Base-by-base conservation (phyloP, 2,888 invertebrate genomes). In the Idaea dimidiata region DNA sequence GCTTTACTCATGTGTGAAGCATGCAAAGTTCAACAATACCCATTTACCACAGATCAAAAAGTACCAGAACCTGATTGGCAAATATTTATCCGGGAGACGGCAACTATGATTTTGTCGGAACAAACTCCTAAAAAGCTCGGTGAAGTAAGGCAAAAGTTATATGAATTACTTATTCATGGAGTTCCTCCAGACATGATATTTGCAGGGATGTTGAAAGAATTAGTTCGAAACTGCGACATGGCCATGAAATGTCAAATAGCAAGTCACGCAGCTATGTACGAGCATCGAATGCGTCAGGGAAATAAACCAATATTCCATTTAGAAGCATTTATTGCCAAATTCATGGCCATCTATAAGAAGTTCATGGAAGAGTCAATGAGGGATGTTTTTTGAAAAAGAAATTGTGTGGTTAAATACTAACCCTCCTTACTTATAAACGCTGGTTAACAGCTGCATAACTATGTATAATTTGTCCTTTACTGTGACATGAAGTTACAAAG, bases 231-330 rank as follows among this genome's bases (percentile, higher is more conserved):
- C 82, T 99, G 99, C 91, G 99, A 99, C 89, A 96, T 97, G 84
- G 94, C 96, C 58, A 93, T 99, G 78, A 98, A 98, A 88, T 95
- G 95, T 8, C 95, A 97, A 87, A 95, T 99, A 5, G 95, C 97
- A 0, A 95, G 95, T 68, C 93, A 95, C 77, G 99, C 99, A 10
- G 97, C 99, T 0, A 94, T 94, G 65, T 98, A 97, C 88, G 99
- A 99, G 83, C 98, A 99, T 82, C 95, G 97, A 72, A 96, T 99
- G 94, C 95, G 96, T 76, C 94, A 96, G 62, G 99, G 99, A 17
- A 97, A 96, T 75, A 99, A 99, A 88, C 95, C 97, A 18, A 99
- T 99, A 76, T 99, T 98, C 80, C 99, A 99, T 85, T 93, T 99
- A 61, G 99, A 99, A 88, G 99, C 99, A 2, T 99, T 99, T 93